phyloP scores from a whole-genome alignment of 1,140 invertebrate genomes.

The Bombus huntii region DNA sequence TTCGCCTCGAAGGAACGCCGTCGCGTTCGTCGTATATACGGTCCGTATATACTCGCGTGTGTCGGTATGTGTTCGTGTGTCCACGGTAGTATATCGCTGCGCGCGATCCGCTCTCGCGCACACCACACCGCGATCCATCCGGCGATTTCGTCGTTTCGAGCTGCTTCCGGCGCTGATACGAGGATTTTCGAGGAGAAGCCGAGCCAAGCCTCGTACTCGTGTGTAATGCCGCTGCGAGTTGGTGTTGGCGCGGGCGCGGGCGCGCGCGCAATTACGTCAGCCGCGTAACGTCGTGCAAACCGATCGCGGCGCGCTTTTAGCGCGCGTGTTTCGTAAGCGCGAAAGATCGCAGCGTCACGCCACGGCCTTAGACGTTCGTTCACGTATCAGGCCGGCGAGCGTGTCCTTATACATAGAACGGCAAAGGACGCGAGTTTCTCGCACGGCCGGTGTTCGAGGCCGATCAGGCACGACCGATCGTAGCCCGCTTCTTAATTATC shows the following conservation, averaged over 20 bases:
- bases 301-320: constrained; percentile 40
- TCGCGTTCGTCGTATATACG: too few species aligned
- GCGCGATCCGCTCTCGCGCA: background rate
- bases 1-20: constrained; percentile 36
- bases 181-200: constrained; percentile 19
- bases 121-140: constrained; percentile 4
- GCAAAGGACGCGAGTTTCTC: constrained; percentile 62
- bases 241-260: constrained; percentile 30
- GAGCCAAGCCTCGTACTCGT: background rate
- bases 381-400: background rate
- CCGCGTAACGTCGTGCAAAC: constrained; percentile 56
- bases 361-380: constrained; percentile 17
- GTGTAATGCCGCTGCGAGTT: background rate
- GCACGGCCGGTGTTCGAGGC: constrained; percentile 48
- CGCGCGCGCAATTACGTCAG: constrained; percentile 54
- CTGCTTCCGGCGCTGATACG: constrained; percentile 33
- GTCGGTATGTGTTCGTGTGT: background rate
- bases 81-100: background rate
- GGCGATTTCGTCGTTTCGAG: constrained; percentile 38
- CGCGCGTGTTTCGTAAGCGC: constrained; percentile 39
- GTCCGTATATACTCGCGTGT: too few species aligned
- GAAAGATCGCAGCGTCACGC: constrained; percentile 30
- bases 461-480: background rate
- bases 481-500: constrained; percentile 25
- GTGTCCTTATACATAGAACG: constrained; percentile 33